A percentile compares a stretch with the other conserved stretches of the same genome.
Evolutionary conservation across 2,113 vertebrate genomes (phyloP).

Genomic region (Saccopteryx bilineata): DNA sequence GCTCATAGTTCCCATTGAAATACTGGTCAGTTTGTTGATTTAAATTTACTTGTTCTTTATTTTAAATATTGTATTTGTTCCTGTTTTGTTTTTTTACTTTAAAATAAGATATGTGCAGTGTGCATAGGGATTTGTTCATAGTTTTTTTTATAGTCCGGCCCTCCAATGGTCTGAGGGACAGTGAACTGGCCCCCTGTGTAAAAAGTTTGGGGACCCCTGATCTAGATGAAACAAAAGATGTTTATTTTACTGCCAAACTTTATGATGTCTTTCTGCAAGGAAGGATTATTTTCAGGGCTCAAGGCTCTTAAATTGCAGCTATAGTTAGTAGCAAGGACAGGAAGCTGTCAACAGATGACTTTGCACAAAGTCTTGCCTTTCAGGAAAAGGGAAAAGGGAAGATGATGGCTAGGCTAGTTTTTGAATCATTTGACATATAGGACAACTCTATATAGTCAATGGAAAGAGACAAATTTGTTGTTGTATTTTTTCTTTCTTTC

Average conservation of each 20-base stretch:
- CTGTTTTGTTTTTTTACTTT: too few relatives aligned
- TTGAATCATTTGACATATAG: conserved; percentile 28
- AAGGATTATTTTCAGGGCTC: conserved; percentile 54
- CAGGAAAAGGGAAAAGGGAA: conserved; percentile 34
- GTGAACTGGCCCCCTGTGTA: too few relatives aligned
- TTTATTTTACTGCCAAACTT: conserved; percentile 38
- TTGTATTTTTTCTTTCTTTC: conserved; percentile 21
- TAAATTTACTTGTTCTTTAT: too few relatives aligned
- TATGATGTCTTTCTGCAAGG: not conserved
- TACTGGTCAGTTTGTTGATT: too few relatives aligned
- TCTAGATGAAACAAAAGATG: conserved; percentile 10
- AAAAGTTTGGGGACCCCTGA: too few relatives aligned
- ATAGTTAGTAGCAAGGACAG: not conserved
- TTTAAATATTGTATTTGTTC: too few relatives aligned
- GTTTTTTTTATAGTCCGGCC: too few relatives aligned
- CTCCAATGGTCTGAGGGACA: too few relatives aligned
- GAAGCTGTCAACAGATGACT: conserved; percentile 24
- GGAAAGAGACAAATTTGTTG: not conserved
- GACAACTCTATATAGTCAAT: not conserved
- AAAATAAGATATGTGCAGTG: too few relatives aligned
- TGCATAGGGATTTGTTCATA: too few relatives aligned
- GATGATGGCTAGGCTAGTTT: conserved; percentile 12
- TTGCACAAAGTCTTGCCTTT: conserved; percentile 9
- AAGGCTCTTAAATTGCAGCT: conserved; percentile 16
- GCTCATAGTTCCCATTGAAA: too few relatives aligned